Percentiles rank a stretch among this genome's conserved stretches.
phyloP scores from a whole-genome alignment of 2,113 vertebrate genomes.

The Antidorcas marsupialis region DNA sequence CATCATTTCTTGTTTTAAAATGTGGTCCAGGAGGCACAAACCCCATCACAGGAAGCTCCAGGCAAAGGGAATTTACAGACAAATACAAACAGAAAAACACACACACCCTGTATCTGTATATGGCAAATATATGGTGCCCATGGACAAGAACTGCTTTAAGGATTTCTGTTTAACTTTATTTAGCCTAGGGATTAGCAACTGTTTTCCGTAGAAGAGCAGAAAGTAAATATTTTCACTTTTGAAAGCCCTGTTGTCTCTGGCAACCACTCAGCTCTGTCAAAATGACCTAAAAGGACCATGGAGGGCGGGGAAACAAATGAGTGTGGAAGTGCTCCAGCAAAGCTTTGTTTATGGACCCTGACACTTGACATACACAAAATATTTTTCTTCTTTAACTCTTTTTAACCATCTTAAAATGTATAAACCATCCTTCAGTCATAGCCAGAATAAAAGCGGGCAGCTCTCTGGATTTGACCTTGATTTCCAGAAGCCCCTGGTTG shows the following conservation, averaged over 20 bases:
- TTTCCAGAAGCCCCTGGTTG: not conserved
- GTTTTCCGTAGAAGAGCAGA: not conserved
- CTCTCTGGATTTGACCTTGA: not conserved
- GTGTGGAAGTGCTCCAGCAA: not conserved
- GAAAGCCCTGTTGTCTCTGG: not conserved
- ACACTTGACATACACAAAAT: not conserved
- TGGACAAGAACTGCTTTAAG: not conserved
- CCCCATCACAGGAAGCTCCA: not conserved
- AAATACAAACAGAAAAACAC: not conserved
- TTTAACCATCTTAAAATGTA: not conserved
- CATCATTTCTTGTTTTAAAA: slow-evolving; percentile 2
- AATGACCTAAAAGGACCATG: not conserved
- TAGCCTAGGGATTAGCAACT: not conserved
- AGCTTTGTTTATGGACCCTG: not conserved
- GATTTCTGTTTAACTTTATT: not conserved
- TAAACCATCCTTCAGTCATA: not conserved
- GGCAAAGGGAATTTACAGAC: not conserved
- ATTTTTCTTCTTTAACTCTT: not conserved
- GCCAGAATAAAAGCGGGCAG: not conserved
- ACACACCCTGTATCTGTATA: not conserved
- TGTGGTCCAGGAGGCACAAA: not conserved
- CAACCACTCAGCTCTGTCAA: not conserved
- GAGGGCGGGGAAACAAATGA: not conserved
- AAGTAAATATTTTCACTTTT: not conserved
- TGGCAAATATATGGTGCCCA: not conserved